These are phyloP conservation scores for Enteromius anoplus DNA, from an alignment of 2,797 vertebrate species.

Conservation along the genomic window DNA sequence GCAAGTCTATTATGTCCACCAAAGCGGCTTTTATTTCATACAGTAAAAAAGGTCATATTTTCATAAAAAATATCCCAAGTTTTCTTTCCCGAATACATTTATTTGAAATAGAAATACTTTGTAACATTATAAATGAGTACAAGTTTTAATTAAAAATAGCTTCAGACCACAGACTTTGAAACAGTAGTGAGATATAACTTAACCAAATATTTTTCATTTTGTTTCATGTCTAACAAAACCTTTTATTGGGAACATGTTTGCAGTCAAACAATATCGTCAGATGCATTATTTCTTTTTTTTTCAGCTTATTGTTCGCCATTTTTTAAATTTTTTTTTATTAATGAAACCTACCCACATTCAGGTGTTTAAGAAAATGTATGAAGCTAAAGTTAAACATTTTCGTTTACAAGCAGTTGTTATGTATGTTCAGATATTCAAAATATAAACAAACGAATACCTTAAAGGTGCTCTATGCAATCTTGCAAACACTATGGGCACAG, in stretches of 20 bases:
- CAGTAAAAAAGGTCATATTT: neutral
- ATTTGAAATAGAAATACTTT: neutral
- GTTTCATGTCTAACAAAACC: neutral
- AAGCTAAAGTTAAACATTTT: no score
- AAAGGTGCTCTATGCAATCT: no score
- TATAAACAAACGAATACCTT: no score
- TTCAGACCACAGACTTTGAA: neutral
- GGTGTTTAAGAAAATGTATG: no score
- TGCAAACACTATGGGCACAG: no score
- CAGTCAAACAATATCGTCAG: no score
- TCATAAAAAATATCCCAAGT: neutral
- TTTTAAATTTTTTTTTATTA: no score
- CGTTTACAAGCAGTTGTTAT: no score
- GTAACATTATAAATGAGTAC: neutral
- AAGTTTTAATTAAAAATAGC: neutral
- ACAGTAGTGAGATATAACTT: neutral
- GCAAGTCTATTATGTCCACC: neutral
- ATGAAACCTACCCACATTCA: no score
- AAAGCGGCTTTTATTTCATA: neutral
- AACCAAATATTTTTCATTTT: neutral
- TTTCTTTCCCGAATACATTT: neutral
- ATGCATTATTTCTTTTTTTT: no score
- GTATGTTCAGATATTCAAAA: no score
- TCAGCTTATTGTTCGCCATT: no score
- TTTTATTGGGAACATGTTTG: neutral